Percentiles rank a stretch among this genome's conserved stretches.
Evolutionary conservation across 2,797 vertebrate genomes (phyloP).

Genomic region (Melanotaenia parkinsoni): DNA sequence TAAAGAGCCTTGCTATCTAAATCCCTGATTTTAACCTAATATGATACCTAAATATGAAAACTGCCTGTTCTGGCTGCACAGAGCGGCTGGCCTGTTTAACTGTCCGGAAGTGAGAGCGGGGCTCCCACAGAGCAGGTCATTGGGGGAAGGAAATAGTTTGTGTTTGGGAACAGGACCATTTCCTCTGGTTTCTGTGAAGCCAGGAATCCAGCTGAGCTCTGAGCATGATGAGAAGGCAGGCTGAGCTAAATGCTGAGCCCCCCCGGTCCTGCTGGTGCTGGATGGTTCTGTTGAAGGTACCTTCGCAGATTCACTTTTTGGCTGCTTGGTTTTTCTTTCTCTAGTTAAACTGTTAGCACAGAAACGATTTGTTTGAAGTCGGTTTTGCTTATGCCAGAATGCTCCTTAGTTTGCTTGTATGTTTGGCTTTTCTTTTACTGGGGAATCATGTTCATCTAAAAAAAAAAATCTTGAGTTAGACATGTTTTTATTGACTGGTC

Average conservation of each 20-base stretch:
- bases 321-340: not conserved
- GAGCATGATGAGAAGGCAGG: constrained; percentile 37
- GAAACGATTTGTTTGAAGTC: not conserved
- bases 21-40: not conserved
- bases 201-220: constrained; percentile 65
- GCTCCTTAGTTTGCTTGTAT: no score
- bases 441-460: no score
- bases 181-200: constrained; percentile 78
- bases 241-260: not conserved
- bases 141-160: constrained; percentile 81
- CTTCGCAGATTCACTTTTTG: not conserved
- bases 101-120: constrained; percentile 68
- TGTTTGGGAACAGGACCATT: constrained; percentile 79
- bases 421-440: no score
- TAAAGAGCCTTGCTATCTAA: not conserved
- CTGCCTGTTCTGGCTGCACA: constrained; percentile 30
- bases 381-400: no score
- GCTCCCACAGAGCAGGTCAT: constrained; percentile 70
- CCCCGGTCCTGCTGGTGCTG: constrained; percentile 14
- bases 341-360: not conserved
- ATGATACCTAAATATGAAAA: constrained; percentile 6
- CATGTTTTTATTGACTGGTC: no score
- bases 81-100: constrained; percentile 48
- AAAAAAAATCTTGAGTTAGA: no score
- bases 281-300: constrained; percentile 9